These are phyloP conservation scores for Lepas anatifera DNA, from an alignment of 2,888 invertebrate genomes.

Conservation along the genomic window DNA sequence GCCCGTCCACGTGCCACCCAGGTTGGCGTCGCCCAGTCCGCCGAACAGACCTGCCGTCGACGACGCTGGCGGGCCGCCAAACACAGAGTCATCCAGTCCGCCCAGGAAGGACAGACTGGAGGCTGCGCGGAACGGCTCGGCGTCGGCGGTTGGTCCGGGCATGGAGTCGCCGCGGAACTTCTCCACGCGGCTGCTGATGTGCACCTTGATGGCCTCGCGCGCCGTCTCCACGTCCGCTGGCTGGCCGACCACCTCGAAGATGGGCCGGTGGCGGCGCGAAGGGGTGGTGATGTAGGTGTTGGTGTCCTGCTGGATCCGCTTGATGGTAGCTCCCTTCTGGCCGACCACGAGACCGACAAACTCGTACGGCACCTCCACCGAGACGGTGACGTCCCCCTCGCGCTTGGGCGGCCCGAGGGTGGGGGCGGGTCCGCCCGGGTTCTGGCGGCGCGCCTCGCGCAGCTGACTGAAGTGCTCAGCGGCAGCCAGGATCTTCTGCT, in stretches of 20 bases:
- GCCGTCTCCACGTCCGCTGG: slow-evolving; percentile 96
- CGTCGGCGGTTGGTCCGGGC: too few species aligned
- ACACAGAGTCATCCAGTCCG: neutral
- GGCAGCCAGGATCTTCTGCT: slow-evolving; percentile 92
- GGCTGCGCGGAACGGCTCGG: too few species aligned
- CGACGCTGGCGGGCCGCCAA: neutral
- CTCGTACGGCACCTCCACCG: slow-evolving; percentile 93
- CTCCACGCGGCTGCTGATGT: slow-evolving; percentile 93
- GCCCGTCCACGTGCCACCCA: too few species aligned
- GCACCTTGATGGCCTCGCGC: slow-evolving; percentile 90
- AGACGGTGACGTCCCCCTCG: slow-evolving; percentile 88
- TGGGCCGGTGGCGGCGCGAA: slow-evolving; percentile 94
- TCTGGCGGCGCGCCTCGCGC: slow-evolving; percentile 77
- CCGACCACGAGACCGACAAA: slow-evolving; percentile 98
- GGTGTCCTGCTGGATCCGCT: slow-evolving; percentile 97
- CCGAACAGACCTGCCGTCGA: neutral
- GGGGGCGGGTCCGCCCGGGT: slow-evolving; percentile 35
- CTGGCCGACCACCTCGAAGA: slow-evolving; percentile 95
- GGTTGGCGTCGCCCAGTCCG: neutral
- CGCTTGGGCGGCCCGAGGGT: slow-evolving; percentile 64
- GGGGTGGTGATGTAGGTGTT: slow-evolving; percentile 99
- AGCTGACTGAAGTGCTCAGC: slow-evolving; percentile 99
- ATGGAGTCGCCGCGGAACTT: slow-evolving; percentile 27
- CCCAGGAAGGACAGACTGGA: too few species aligned
- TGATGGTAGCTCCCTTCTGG: slow-evolving; percentile 98